Evolutionary conservation across 2,113 vertebrate genomes (phyloP).

Genomic region (Psilopogon haemacephalus): DNA sequence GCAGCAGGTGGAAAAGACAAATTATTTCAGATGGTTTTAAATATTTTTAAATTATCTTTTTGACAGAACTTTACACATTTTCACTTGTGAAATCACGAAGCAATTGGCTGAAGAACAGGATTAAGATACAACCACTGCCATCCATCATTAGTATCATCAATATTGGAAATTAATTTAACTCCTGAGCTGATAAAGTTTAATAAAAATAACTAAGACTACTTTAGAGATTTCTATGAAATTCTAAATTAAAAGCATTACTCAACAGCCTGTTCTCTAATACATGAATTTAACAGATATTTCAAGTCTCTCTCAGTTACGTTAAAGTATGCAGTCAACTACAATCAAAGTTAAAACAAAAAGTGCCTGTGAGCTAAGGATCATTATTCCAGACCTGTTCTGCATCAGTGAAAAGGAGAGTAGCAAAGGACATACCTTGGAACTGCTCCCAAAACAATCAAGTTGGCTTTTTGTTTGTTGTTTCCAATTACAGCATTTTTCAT

Average conservation of each 20-base stretch:
- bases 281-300: constrained; percentile 33
- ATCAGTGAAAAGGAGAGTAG: constrained; percentile 70
- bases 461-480: constrained; percentile 99
- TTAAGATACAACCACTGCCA: constrained; percentile 26
- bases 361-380: constrained; percentile 44
- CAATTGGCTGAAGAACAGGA: constrained; percentile 8
- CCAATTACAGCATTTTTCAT: constrained; percentile 99
- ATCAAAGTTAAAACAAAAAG: constrained; percentile 52
- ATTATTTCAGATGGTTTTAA: not conserved
- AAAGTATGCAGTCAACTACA: constrained; percentile 45
- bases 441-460: constrained; percentile 98
- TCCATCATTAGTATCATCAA: not conserved
- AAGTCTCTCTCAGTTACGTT: constrained; percentile 29
- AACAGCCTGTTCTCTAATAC: constrained; percentile 25
- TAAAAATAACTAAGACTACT: not conserved
- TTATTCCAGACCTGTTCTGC: constrained; percentile 50
- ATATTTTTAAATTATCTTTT: constrained; percentile 10
- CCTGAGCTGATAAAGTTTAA: not conserved
- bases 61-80: constrained; percentile 34
- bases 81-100: constrained; percentile 16
- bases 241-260: constrained; percentile 37
- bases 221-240: constrained; percentile 14
- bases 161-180: constrained; percentile 14
- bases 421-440: constrained; percentile 89
- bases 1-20: not conserved